phyloP scores from a whole-genome alignment of 2,797 vertebrate genomes.

The Spinus olivaceus region DNA sequence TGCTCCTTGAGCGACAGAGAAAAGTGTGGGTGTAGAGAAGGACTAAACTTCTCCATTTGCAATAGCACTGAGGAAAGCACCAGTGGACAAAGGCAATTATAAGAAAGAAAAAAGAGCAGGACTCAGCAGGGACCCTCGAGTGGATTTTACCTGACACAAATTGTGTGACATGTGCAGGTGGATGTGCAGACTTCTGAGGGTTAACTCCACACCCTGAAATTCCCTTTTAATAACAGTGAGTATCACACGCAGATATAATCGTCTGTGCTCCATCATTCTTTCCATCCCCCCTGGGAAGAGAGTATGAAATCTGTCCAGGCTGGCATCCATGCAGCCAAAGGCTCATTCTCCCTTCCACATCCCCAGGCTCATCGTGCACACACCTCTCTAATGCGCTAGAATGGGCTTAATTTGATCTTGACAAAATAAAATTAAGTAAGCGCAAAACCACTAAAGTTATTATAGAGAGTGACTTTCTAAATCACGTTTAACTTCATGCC shows the following conservation, averaged over 20 bases:
- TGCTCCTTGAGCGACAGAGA: not conserved
- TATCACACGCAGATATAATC: constrained; percentile 12
- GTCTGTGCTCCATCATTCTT: constrained; percentile 33
- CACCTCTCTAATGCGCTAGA: constrained; percentile 17
- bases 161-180: fast-evolving
- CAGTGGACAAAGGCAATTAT: not conserved
- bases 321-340: not conserved
- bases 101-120: not conserved
- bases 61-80: not conserved
- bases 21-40: not conserved
- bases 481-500: constrained; percentile 1
- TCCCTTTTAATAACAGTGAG: constrained; percentile 5
- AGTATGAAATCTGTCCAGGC: not conserved
- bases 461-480: constrained; percentile 1
- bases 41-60: not conserved
- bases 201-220: constrained; percentile 57
- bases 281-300: not conserved
- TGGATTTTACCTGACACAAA: not conserved
- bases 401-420: constrained; percentile 27
- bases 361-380: not conserved
- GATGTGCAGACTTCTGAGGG: not conserved
- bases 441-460: not conserved
- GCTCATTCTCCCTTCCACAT: not conserved
- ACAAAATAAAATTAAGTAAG: constrained; percentile 48
- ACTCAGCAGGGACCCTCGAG: not conserved